Base-by-base conservation (phyloP, 2,113 vertebrate genomes). In the Thalassarche chlororhynchos region DNA sequence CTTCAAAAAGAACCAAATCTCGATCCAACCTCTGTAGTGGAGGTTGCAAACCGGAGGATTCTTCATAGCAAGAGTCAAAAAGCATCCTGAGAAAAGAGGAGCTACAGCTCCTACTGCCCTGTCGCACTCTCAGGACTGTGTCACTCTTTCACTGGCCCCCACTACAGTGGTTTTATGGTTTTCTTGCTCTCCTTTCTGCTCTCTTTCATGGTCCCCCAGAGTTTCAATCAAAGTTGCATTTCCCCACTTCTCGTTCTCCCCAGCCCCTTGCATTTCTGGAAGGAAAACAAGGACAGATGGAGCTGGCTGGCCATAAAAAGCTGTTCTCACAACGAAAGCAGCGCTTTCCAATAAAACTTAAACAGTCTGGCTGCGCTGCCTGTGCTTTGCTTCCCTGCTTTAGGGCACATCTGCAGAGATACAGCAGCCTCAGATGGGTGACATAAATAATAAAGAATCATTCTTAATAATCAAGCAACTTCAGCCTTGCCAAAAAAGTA, bases 341-440 rank as follows among this genome's bases (percentile, higher is more conserved):
- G 34, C 0, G 2, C 71, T 82, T 93, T 94, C 76, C 79, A 96
- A 94, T 95, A 97, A 97, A 96, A 83, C 42, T 54, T 47, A 71
- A 96, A 76, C 60, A 51, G 57, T 29, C 78, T 82, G 92, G 72
- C 84, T 86, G 60, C 2, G 3, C 20, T 69, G 93, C 89, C 62
- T 80, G 24, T 54, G 75, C 84, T 96, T 82, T 4, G 4, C 77
- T 96, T 94, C 83, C 60, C 95, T 84, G 95, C 92, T 96, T 92
- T 62, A 89, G 96, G 96, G 89, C 87, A 96, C 92, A 95, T 93
- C 93, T 95, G 89, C 76, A 81, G 83, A 94, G 92, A 96, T 16
- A 89, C 29, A 95, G 89, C 75, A 91, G 81, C 38, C 51, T 88
- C 94, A 86, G 51, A 95, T 36, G 78, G 64, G 84, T 93, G 87